These are phyloP conservation scores for Anabacerthia variegaticeps DNA, from an alignment of 2,797 vertebrate species.

Conservation along the genomic window DNA sequence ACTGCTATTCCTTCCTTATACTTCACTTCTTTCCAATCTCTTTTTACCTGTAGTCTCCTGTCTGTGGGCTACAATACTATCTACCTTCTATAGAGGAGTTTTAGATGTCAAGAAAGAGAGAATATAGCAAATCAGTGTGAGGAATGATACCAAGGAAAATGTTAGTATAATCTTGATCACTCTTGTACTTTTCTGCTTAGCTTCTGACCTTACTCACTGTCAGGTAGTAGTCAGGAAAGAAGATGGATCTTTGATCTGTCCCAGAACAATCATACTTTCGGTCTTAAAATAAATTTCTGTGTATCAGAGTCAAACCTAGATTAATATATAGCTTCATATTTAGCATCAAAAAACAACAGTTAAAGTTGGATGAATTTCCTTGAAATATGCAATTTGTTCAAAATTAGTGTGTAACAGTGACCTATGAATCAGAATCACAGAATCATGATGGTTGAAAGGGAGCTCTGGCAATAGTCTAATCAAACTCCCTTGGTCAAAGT, in stretches of 20 bases:
- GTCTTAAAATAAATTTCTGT: neutral
- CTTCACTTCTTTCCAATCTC: neutral
- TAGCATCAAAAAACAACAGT: neutral
- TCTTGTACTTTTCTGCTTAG: neutral
- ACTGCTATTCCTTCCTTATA: neutral
- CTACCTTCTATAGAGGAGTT: neutral
- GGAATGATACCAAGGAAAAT: neutral
- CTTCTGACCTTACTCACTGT: neutral
- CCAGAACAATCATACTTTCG: neutral
- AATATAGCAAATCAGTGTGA: neutral
- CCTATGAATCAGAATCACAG: neutral
- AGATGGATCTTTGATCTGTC: neutral
- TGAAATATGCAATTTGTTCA: neutral
- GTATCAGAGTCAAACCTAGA: neutral
- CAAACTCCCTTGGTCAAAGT: neutral
- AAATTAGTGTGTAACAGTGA: neutral
- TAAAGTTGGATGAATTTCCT: neutral
- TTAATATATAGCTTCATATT: neutral
- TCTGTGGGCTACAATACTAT: neutral
- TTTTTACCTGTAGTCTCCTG: neutral
- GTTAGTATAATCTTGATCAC: neutral
- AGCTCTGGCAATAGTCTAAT: neutral
- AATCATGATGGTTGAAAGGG: neutral
- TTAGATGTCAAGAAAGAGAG: neutral
- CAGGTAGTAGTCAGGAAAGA: neutral